These are phyloP conservation scores for Cephus runcator DNA, from an alignment of 2,888 invertebrate genomes.

Conservation along the genomic window DNA sequence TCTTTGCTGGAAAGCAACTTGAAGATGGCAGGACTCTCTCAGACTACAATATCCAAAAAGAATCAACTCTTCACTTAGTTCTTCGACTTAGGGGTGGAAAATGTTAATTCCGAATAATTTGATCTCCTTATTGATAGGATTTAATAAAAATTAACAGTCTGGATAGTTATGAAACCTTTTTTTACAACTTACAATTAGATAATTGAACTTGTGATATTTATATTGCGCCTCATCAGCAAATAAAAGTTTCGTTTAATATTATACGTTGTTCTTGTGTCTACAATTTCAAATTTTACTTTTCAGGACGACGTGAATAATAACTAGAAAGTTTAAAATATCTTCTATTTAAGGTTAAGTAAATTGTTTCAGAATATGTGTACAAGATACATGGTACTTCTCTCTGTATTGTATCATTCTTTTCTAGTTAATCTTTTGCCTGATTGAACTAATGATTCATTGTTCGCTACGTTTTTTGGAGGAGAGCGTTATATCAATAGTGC, in stretches of 20 bases:
- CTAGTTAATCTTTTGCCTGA: too few relatives aligned
- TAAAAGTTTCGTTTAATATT: slow-evolving; percentile 14
- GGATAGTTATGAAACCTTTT: slow-evolving; percentile 20
- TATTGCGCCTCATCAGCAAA: slow-evolving; percentile 13
- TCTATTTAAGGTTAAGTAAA: too few relatives aligned
- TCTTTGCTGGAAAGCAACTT: slow-evolving; percentile 30
- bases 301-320: too few relatives aligned
- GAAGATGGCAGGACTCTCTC: slow-evolving; percentile 30
- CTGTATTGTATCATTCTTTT: too few relatives aligned
- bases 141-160: slow-evolving; percentile 34
- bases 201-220: slow-evolving; percentile 11
- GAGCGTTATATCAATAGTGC: too few relatives aligned
- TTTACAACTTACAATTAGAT: slow-evolving; percentile 16
- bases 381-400: too few relatives aligned
- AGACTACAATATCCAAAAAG: slow-evolving; percentile 35
- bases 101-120: slow-evolving; percentile 3
- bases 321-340: too few relatives aligned
- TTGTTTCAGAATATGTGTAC: too few relatives aligned
- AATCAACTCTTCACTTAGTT: slow-evolving; percentile 30
- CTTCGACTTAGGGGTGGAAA: slow-evolving; percentile 34
- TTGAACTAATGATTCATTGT: too few relatives aligned
- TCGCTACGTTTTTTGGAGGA: too few relatives aligned
- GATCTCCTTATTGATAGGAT: not conserved
- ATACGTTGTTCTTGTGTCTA: not conserved
- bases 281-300: too few relatives aligned